Conservation (phyloP, 2,797 vertebrate genomes). For the Spondyliosoma cantharus region DNA sequence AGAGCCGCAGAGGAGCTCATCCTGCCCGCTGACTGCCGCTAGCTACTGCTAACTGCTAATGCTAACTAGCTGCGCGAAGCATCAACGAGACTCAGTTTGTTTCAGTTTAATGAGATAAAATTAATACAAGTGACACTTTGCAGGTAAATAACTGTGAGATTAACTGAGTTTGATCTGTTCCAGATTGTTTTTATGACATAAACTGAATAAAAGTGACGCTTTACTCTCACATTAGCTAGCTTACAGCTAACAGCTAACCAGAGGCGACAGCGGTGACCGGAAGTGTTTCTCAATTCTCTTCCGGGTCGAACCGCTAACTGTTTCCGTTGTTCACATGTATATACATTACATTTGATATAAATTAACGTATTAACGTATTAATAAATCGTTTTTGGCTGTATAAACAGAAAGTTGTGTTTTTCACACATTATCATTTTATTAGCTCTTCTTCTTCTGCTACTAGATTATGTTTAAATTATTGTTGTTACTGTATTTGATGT, state of each 20-base stretch:
- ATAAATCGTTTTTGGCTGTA: too few species aligned
- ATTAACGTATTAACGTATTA: too few species aligned
- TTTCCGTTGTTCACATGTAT: too few species aligned
- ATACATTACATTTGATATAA: too few species aligned
- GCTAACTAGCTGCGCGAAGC: not conserved
- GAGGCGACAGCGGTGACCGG: not conserved
- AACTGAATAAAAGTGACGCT: not conserved
- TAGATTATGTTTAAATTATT: too few species aligned
- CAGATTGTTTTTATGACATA: not conserved
- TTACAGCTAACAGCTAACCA: not conserved
- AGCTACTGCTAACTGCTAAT: not conserved
- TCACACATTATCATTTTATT: too few species aligned
- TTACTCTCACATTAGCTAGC: not conserved
- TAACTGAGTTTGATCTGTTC: not conserved
- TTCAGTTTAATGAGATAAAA: not conserved
- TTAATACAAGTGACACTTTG: not conserved
- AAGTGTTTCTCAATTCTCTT: not conserved
- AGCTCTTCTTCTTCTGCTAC: too few species aligned
- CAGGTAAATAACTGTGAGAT: not conserved
- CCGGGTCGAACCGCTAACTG: not conserved
- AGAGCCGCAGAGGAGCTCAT: constrained; percentile 73
- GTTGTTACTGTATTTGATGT: too few species aligned
- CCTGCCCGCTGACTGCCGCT: not conserved
- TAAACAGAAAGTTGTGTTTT: too few species aligned
- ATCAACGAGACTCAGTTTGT: not conserved